Evolutionary conservation across 2,113 vertebrate genomes (phyloP).

Genomic region (Okapia johnstoni): DNA sequence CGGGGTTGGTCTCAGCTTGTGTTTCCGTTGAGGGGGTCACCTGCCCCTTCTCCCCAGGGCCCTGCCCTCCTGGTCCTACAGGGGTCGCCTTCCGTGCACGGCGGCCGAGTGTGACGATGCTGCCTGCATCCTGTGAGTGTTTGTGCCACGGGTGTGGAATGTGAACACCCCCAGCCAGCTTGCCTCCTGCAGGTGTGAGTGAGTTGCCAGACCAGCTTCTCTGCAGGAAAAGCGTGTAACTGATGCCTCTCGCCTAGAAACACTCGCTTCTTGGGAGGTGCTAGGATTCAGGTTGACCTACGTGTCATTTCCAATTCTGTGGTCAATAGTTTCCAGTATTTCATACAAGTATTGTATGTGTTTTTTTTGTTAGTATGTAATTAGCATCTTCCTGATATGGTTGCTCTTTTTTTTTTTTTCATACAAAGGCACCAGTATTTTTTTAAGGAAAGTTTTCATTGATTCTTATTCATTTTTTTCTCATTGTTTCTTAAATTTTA

Average conservation of each 20-base stretch:
- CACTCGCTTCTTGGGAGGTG: accelerated
- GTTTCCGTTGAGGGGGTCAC: neutral
- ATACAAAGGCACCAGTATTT: neutral
- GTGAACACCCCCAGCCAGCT: neutral
- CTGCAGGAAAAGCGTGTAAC: neutral
- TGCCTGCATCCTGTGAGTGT: neutral
- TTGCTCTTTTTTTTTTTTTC: neutral
- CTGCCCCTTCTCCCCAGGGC: neutral
- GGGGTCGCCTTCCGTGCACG: accelerated
- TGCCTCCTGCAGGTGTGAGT: neutral
- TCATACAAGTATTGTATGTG: neutral
- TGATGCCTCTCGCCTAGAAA: neutral
- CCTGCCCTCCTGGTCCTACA: accelerated
- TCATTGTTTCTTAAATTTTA: neutral
- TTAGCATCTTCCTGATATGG: neutral
- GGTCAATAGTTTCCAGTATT: neutral
- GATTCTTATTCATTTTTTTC: neutral
- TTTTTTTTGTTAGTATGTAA: neutral
- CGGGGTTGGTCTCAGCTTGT: accelerated
- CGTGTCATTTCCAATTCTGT: neutral
- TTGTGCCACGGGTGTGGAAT: neutral
- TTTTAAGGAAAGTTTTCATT: neutral
- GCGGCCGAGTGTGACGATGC: accelerated
- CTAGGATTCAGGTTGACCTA: neutral
- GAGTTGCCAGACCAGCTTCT: neutral